Evolutionary conservation across 2,888 invertebrate genomes (phyloP), one percentile per base, ranked within the genome.

Genomic region (Lagria hirta): DNA sequence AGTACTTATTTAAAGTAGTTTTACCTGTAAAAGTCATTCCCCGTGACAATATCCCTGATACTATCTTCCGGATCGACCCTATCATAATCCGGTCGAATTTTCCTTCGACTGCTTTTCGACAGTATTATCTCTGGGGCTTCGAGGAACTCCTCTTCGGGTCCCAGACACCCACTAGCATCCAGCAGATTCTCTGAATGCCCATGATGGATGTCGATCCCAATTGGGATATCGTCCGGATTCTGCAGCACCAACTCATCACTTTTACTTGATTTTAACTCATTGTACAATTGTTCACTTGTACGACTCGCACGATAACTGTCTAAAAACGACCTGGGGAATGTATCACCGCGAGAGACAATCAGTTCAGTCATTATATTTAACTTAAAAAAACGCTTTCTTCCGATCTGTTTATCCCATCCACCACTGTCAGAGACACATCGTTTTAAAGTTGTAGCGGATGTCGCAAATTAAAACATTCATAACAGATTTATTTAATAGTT

Each of bases 11-110:
- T n/a, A n/a, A n/a, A n/a, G n/a, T n/a, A n/a, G n/a, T n/a, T n/a
- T n/a, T 60, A 80, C 80, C 78, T 76, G 66, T 80, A 80, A 58
- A 81, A 75, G 64, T 81, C 80, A 60, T 81, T 80, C 61, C 79
- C 80, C 4, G 77, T 77, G 44, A 81, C 77, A 58, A 81, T 80
- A 62, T 80, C 81, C 36, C 79, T 70, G 49, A 81, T 79, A 51
- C 79, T 79, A 56, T 80, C 79, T 61, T 80, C 79, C n/a, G 81
- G 80, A 63, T 80, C 79, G 34, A 80, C 73, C 50, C 75, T 69
- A 59, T 79, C 79, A 55, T 73, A 73, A 4, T 73, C 70, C 16
- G 70, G 68, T 14, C 67, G 62, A 43, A 69, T 62, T 49, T 70
- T 68, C 41, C 65, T 51, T 40, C 57, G 43, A 12, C 47, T 41